Base-by-base conservation (phyloP, 2,797 vertebrate genomes). In the Decapterus maruadsi region DNA sequence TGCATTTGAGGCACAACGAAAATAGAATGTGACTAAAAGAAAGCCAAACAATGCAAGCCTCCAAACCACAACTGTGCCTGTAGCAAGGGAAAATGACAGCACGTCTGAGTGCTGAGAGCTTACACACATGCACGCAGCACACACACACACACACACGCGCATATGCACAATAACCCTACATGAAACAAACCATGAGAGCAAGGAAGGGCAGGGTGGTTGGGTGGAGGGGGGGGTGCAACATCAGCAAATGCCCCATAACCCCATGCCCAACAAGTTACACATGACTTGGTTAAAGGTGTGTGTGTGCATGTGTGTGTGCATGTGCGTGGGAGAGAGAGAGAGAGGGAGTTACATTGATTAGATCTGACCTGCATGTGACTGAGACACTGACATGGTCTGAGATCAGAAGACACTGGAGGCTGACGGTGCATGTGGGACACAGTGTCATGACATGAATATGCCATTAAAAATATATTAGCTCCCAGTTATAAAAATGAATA, bases 21-120 rank as follows among this genome's bases (percentile, higher is more conserved):
- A 93, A 92, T 88, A 91, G 89, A 90, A 87, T 64, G 86, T 68
- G 81, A 90, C 82, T 80, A 80, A 81, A 90, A 89, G 81, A 87
- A 92, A 90, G 74, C 70, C 85, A 89, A 89, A 90, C 84, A 91
- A 88, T 88, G 22, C 54, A 64, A 85, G 55, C 71, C 70, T 85
- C 77, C 55, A 63, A 87, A 89, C 78, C 83, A 79, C 79, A 88
- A 84, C 58, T 74, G 68, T 59, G 78, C 80, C 78, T 77, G 77
- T 68, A 71, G 86, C 81, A 22, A 73, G 42, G 55, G 67, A 71
- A 80, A 84, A 86, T 90, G 81, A 80, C 84, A 75, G 75, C 76
- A 83, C 70, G 83, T 88, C 86, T 84, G 80, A 76, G 50, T 31
- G 6, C 71, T 54, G 26, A 26, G 26, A 1, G 26, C 26, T 26